Percentiles rank a stretch among this genome's conserved stretches.
Evolutionary conservation across 2,888 invertebrate species (phyloP).

Genomic region (Latrodectus elegans): DNA sequence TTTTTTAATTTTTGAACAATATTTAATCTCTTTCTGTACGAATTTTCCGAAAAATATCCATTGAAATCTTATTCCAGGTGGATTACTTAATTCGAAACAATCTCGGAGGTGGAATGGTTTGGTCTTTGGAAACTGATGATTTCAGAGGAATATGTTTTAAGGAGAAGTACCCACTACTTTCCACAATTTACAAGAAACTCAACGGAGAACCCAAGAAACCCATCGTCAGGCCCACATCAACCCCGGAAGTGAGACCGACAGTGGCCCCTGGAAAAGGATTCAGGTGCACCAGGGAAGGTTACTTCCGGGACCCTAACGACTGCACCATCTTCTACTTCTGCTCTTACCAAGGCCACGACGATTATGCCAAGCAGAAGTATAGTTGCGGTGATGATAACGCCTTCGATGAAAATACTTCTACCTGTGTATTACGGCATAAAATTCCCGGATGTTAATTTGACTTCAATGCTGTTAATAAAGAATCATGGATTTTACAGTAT

Average conservation of each 20-base stretch:
- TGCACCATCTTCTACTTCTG: conserved; percentile 71
- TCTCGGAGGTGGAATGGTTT: conserved; percentile 94
- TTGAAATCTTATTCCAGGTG: conserved; percentile 79
- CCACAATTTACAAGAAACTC: conserved; percentile 49
- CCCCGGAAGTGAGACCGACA: conserved; percentile 3
- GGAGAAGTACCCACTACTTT: conserved; percentile 84
- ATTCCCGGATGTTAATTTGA: conserved; percentile 65
- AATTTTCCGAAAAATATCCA: background rate
- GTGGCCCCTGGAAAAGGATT: conserved; percentile 12
- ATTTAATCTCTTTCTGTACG: background rate
- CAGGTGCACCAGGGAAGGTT: conserved; percentile 48
- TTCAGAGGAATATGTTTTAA: conserved; percentile 89
- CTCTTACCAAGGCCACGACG: conserved; percentile 32
- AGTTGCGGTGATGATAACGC: conserved; percentile 69
- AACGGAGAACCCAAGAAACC: conserved; percentile 37
- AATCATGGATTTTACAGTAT: no score
- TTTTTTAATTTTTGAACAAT: background rate
- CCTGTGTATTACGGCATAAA: conserved; percentile 67
- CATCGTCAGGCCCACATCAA: background rate
- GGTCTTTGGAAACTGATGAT: conserved; percentile 96
- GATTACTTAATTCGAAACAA: conserved; percentile 90
- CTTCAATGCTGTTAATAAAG: background rate
- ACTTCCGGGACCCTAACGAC: conserved; percentile 66
- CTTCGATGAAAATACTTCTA: conserved; percentile 64
- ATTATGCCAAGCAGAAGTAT: conserved; percentile 68